These are phyloP conservation scores for Florisuga fusca DNA, from an alignment of 2,797 vertebrate species.

Conservation along the genomic window DNA sequence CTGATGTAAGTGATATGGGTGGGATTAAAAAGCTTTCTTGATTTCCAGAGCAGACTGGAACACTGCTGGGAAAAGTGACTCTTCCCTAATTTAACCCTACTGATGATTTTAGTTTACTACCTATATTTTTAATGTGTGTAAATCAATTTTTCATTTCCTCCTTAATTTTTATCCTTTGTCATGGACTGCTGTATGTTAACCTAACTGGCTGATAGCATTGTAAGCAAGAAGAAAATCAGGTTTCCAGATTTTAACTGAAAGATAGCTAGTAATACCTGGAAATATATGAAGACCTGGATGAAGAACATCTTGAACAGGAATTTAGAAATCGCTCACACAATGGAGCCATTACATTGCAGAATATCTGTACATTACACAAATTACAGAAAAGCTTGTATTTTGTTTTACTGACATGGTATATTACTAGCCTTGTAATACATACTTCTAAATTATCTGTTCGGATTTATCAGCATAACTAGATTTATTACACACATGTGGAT, in stretches of 20 bases:
- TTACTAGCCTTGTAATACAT: neutral
- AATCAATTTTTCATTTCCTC: neutral
- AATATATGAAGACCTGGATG: neutral
- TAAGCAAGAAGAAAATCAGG: neutral
- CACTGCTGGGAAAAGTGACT: neutral
- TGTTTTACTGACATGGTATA: conserved; percentile 8
- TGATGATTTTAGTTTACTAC: neutral
- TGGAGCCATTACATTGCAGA: neutral
- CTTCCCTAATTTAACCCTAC: neutral
- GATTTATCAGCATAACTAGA: conserved; percentile 6
- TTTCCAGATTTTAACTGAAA: neutral
- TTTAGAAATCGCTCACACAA: neutral
- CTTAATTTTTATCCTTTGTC: neutral
- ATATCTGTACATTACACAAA: neutral
- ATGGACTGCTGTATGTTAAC: neutral
- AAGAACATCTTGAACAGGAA: neutral
- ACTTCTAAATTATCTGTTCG: conserved; percentile 2
- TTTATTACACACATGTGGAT: conserved; percentile 21
- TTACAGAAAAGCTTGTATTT: neutral
- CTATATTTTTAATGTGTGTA: neutral
- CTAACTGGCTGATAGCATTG: neutral
- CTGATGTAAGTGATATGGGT: neutral
- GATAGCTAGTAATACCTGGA: neutral
- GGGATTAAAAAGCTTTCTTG: conserved; percentile 9
- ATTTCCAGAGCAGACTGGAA: neutral